Evolutionary conservation across 1,140 invertebrate species (phyloP), one percentile per base, ranked within the genome.

Genomic region (Eumeta japonica): DNA sequence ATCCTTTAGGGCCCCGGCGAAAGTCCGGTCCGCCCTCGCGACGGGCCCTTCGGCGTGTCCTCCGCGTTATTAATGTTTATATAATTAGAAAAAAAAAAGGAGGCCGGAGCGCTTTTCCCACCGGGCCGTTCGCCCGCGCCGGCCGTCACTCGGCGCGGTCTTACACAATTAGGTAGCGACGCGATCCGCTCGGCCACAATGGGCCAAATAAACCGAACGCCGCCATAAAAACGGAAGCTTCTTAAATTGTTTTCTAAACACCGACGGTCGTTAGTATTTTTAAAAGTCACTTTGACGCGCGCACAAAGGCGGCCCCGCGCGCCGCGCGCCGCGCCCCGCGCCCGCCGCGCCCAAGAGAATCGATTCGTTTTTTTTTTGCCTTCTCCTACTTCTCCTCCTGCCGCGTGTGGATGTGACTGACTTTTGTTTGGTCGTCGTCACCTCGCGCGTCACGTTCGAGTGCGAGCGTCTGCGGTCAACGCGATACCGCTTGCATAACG

Each of bases 241-340:
- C 57, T 62, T 50, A 52, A 45, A 54, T 51, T 59, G 55, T 63
- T 61, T 61, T 59, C 48, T 53, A 58, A 56, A 56, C 57, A 62
- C 56, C 55, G 41, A 24, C 11, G 36, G 38, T 48, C 37, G 45
- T 43, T 48, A 48, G 44, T 16, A 10, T 44, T 41, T 35, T 32
- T 33, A 33, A 27, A 48, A 41, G 44, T 48, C 43, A 49, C 39
- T 41, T 36, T 41, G 40, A 41, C 35, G 39, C 36, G 19, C 34
- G 35, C 41, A 43, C 43, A 45, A 44, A 40, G 45, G 35, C 29
- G 34, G 28, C 38, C 33, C 28, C 35, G 45, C n/a, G n/a, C n/a
- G n/a, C n/a, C n/a, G n/a, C n/a, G n/a, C n/a, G n/a, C n/a, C n/a
- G n/a, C n/a, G n/a, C n/a, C n/a, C n/a, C n/a, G n/a, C n/a, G n/a